Conservation (phyloP, 1,140 invertebrate species). For the Pararge aegeria region DNA sequence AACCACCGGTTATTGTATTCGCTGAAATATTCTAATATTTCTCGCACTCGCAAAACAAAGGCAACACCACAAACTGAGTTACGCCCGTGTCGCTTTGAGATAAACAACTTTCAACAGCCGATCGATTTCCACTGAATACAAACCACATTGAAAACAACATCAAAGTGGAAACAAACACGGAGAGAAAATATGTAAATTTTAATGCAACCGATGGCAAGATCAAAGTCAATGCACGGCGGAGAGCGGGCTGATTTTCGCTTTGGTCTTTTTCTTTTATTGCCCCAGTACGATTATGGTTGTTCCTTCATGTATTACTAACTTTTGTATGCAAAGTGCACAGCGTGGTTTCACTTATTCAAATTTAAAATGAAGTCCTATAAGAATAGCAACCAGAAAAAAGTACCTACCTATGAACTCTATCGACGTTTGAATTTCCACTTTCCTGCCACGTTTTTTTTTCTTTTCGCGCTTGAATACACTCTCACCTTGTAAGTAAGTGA, state of each 20-base stretch:
- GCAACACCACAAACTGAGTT: constrained; percentile 32
- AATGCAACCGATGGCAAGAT: constrained; percentile 51
- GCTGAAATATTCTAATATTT: constrained; percentile 23
- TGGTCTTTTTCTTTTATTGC: constrained; percentile 38
- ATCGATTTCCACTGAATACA: constrained; percentile 42
- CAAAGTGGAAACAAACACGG: constrained; percentile 46
- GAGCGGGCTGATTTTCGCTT: constrained; percentile 51
- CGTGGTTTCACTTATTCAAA: not conserved
- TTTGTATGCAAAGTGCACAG: not conserved
- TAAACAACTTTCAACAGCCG: constrained; percentile 39
- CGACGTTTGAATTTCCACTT: too few species aligned
- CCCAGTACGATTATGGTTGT: constrained; percentile 28
- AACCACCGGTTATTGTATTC: not conserved
- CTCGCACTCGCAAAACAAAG: constrained; percentile 29
- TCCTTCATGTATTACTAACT: constrained; percentile 1
- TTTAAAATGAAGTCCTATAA: too few species aligned
- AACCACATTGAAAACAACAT: constrained; percentile 50
- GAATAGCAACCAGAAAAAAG: too few species aligned
- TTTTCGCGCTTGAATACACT: too few species aligned
- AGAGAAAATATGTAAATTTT: constrained; percentile 54
- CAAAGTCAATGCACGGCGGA: constrained; percentile 39
- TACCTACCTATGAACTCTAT: too few species aligned
- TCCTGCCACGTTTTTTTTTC: too few species aligned
- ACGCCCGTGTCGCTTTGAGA: constrained; percentile 31
- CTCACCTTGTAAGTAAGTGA: too few species aligned